A percentile compares a stretch with the other conserved stretches of the same genome.
Evolutionary conservation across 2,113 vertebrate genomes (phyloP).

Genomic region (Calidris pygmaea): DNA sequence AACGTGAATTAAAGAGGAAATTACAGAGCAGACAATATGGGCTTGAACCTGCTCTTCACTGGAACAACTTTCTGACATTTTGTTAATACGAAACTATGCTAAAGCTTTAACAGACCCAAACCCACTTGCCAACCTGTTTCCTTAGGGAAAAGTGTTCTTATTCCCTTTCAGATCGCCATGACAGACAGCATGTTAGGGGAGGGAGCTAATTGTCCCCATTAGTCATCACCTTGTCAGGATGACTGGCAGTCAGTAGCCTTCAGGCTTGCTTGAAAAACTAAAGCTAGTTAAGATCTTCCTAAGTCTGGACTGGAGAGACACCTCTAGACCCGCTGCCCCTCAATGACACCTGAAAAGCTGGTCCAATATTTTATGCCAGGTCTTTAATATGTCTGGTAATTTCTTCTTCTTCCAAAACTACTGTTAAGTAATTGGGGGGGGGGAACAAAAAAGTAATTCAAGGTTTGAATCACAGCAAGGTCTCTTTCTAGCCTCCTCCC

Average conservation of each 20-base stretch:
- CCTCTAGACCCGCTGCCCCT: neutral
- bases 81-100: neutral
- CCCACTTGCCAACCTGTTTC: slow-evolving; percentile 55
- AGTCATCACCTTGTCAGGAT: slow-evolving; percentile 65
- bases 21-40: neutral
- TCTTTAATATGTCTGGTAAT: slow-evolving; percentile 1
- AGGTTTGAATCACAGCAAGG: neutral
- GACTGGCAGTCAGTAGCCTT: slow-evolving; percentile 56
- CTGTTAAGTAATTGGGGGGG: neutral
- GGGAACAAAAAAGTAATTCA: neutral
- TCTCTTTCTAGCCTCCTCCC: neutral
- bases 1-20: neutral
- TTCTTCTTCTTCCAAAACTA: neutral
- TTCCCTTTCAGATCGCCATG: slow-evolving; percentile 36
- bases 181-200: slow-evolving; percentile 37
- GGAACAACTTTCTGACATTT: neutral
- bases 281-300: slow-evolving; percentile 8
- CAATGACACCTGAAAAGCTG: slow-evolving; percentile 46
- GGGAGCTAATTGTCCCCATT: slow-evolving; percentile 44
- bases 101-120: slow-evolving; percentile 20
- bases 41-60: neutral
- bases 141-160: slow-evolving; percentile 19
- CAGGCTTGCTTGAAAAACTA: neutral
- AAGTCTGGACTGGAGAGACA: slow-evolving; percentile 25
- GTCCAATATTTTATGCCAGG: slow-evolving; percentile 37